Evolutionary conservation across 2,888 invertebrate species (phyloP).

Genomic region (Artemia sp.): DNA sequence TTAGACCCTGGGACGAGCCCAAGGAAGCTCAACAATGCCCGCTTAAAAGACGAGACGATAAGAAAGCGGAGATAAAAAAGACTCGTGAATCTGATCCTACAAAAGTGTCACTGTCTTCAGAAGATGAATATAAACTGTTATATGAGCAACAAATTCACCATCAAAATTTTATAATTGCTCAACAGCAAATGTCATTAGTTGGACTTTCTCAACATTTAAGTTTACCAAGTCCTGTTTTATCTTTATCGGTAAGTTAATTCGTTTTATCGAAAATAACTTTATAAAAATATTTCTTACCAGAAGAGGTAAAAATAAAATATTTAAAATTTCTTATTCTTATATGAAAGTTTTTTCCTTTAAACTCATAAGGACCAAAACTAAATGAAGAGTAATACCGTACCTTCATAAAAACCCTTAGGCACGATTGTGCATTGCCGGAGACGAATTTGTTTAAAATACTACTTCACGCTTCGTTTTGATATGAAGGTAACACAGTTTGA

Average conservation of each 20-base stretch:
- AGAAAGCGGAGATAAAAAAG: not conserved
- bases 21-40: not conserved
- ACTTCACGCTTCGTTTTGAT: too few relatives aligned
- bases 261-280: too few relatives aligned
- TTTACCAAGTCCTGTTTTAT: not conserved
- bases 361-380: too few relatives aligned
- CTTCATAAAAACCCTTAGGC: too few relatives aligned
- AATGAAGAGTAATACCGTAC: too few relatives aligned
- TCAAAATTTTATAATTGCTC: not conserved
- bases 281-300: too few relatives aligned
- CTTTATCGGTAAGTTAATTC: not conserved
- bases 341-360: too few relatives aligned
- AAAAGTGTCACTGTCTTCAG: not conserved
- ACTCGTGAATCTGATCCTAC: not conserved
- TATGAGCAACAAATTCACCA: not conserved
- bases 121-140: not conserved
- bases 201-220: not conserved
- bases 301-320: too few relatives aligned
- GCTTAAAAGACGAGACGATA: not conserved
- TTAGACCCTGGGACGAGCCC: not conserved
- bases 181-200: not conserved
- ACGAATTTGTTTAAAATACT: too few relatives aligned
- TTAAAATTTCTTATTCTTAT: too few relatives aligned
- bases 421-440: too few relatives aligned
- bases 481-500: too few relatives aligned